Percentiles rank a stretch among this genome's conserved stretches.
phyloP scores from a whole-genome alignment of 2,888 invertebrate genomes.

The Podabrus alpinus region DNA sequence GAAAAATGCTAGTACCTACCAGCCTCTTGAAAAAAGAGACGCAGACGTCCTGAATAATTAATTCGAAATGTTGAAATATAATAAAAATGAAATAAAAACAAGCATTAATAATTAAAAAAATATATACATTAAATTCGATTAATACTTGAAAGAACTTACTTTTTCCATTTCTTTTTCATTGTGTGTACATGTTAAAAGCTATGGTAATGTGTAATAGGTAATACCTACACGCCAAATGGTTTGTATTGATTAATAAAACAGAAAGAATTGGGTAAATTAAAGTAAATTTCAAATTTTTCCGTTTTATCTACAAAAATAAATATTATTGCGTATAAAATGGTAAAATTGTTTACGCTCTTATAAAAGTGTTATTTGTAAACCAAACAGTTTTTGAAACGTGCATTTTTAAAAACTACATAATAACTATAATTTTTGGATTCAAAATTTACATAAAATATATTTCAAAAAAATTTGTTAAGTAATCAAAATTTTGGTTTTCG shows the following conservation, averaged over 20 bases:
- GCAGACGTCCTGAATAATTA: not conserved
- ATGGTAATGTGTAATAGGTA: not conserved
- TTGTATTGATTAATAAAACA: not conserved
- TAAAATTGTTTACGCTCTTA: not conserved
- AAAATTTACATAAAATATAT: not conserved
- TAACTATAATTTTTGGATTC: too few species aligned
- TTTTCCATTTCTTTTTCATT: not conserved
- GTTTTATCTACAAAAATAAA: not conserved
- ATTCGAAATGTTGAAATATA: not conserved
- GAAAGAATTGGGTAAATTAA: not conserved
- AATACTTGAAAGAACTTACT: not conserved
- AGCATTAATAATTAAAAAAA: not conserved
- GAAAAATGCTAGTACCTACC: too few species aligned
- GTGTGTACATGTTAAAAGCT: not conserved
- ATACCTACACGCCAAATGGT: not conserved
- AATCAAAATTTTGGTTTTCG: not conserved
- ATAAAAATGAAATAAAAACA: not conserved
- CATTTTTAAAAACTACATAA: too few species aligned
- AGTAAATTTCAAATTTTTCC: not conserved
- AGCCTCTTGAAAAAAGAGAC: too few species aligned
- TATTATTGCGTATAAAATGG: not conserved
- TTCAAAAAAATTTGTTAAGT: not conserved
- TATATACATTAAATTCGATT: not conserved
- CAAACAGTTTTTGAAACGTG: not conserved
- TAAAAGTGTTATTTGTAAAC: not conserved